A percentile compares a stretch with the other conserved stretches of the same genome.
phyloP scores from a whole-genome alignment of 23 tunicate species.

The Ascidia mentula region DNA sequence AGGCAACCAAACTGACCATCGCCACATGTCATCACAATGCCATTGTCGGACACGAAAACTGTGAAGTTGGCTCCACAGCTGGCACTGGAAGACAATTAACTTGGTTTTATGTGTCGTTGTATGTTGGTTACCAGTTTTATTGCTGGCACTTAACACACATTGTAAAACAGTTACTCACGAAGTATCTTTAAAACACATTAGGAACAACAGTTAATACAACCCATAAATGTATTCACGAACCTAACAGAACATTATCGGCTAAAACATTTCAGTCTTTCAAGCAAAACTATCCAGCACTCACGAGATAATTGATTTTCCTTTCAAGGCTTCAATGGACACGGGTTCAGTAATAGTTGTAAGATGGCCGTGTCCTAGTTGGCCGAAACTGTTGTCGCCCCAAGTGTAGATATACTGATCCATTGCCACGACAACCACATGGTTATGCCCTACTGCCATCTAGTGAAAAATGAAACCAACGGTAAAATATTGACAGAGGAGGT shows the following conservation, averaged over 20 bases:
- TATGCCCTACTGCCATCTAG: slow-evolving; percentile 76
- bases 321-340: slow-evolving; percentile 62
- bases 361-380: slow-evolving; percentile 89
- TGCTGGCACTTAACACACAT: too few relatives aligned
- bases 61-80: slow-evolving; percentile 82
- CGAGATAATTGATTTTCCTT: slow-evolving; percentile 84
- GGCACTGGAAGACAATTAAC: slow-evolving; percentile 34
- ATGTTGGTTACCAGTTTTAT: too few relatives aligned
- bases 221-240: too few relatives aligned
- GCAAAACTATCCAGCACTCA: too few relatives aligned
- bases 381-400: slow-evolving; percentile 80
- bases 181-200: too few relatives aligned
- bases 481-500: too few relatives aligned
- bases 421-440: slow-evolving; percentile 76
- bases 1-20: slow-evolving; percentile 81
- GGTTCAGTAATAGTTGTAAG: slow-evolving; percentile 54
- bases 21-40: slow-evolving; percentile 89
- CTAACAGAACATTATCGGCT: too few relatives aligned
- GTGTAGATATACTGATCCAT: slow-evolving; percentile 70
- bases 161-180: too few relatives aligned
- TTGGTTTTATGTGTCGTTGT: too few relatives aligned
- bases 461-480: too few relatives aligned
- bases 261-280: too few relatives aligned
- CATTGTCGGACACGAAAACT: slow-evolving; percentile 87
- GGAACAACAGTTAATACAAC: too few relatives aligned